Conservation (phyloP, 2,797 vertebrate species). For the Sparus aurata region DNA sequence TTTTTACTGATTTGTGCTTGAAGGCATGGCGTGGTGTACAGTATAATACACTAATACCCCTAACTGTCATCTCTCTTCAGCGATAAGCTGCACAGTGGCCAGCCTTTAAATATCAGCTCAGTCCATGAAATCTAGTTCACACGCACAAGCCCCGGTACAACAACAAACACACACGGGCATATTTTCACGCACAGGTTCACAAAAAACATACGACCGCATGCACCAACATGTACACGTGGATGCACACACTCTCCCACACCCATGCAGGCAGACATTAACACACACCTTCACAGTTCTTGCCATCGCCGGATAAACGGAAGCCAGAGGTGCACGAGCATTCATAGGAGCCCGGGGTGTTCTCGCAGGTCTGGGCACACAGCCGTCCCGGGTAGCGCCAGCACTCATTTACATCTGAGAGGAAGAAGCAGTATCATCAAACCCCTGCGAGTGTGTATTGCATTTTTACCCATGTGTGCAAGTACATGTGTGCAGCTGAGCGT, state of each 20-base stretch:
- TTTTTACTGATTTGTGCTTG: slow-evolving; percentile 52
- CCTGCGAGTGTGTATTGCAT: slow-evolving; percentile 9
- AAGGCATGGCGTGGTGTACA: slow-evolving; percentile 41
- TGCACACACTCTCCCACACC: slow-evolving; percentile 43
- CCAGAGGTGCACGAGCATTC: slow-evolving; percentile 93
- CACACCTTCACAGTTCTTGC: slow-evolving; percentile 88
- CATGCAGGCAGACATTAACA: slow-evolving; percentile 50
- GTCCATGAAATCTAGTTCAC: slow-evolving; percentile 15
- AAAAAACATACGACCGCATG: slow-evolving; percentile 52
- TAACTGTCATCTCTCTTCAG: neutral
- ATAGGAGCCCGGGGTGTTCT: slow-evolving; percentile 96
- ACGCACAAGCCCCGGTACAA: neutral
- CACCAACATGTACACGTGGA: slow-evolving; percentile 52
- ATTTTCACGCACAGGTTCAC: slow-evolving; percentile 58
- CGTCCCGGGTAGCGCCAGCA: slow-evolving; percentile 95
- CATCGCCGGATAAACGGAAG: slow-evolving; percentile 90
- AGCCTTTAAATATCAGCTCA: slow-evolving; percentile 30
- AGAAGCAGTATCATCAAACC: slow-evolving; percentile 57
- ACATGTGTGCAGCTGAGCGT: slow-evolving; percentile 31
- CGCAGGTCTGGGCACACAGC: slow-evolving; percentile 96
- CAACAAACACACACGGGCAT: slow-evolving; percentile 34
- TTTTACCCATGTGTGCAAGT: slow-evolving; percentile 44
- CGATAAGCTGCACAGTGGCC: slow-evolving; percentile 24
- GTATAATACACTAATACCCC: slow-evolving; percentile 15
- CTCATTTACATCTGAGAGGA: slow-evolving; percentile 93